Conservation (phyloP, 2,797 vertebrate genomes). For the Erithacus rubecula region DNA sequence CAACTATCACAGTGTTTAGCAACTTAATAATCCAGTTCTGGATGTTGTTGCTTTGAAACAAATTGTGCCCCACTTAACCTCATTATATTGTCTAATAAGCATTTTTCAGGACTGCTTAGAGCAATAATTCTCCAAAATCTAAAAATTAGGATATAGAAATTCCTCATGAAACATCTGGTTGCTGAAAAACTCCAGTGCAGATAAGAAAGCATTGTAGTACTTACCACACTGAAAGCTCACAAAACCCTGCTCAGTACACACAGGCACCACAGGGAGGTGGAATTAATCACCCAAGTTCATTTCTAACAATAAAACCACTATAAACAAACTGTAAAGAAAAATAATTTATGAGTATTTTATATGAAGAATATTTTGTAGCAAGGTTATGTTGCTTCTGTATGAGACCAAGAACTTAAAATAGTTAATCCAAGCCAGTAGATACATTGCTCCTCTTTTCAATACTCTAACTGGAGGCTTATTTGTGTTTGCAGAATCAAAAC, state of each 20-base stretch:
- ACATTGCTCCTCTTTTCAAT: neutral
- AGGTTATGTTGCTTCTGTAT: neutral
- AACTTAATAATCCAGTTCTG: neutral
- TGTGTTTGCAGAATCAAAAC: neutral
- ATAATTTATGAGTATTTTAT: neutral
- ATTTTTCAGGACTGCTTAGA: neutral
- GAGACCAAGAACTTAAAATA: neutral
- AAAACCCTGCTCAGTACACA: conserved; percentile 37
- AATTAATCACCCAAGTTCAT: conserved; percentile 31
- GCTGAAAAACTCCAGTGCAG: neutral
- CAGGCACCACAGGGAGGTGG: conserved; percentile 32
- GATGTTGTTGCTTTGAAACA: neutral
- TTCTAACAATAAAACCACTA: conserved; percentile 41
- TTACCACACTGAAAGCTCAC: conserved; percentile 32
- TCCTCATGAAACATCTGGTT: neutral
- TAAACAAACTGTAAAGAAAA: conserved; percentile 21
- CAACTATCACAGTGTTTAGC: neutral
- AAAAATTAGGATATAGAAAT: neutral
- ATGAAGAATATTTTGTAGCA: neutral
- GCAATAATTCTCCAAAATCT: neutral
- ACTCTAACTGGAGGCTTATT: neutral
- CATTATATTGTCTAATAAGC: neutral
- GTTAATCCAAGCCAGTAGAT: neutral
- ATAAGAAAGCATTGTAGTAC: conserved; percentile 15
- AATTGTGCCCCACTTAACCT: neutral